Conservation (phyloP, 2,113 vertebrate species). For the Cyphomyrus discorhynchus region DNA sequence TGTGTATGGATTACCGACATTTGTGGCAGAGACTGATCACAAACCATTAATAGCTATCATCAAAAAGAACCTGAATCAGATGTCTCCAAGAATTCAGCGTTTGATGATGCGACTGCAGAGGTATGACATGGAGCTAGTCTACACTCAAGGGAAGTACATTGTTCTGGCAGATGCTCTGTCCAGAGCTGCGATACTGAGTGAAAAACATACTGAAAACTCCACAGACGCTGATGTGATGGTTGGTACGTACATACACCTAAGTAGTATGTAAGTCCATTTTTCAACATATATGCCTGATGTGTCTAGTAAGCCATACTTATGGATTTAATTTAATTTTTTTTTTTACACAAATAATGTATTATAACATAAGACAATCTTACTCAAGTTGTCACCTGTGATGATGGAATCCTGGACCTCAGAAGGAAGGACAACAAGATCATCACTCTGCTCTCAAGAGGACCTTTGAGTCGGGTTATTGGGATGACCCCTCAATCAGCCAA, state of each 20-base stretch:
- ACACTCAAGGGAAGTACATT: no score
- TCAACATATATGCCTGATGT: not conserved
- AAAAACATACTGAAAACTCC: no score
- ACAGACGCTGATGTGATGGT: no score
- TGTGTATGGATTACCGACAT: not conserved
- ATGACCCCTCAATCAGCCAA: no score
- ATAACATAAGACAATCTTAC: not conserved
- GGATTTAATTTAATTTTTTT: no score
- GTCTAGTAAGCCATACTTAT: not conserved
- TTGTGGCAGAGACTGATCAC: slow-evolving; percentile 2
- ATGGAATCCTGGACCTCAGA: not conserved
- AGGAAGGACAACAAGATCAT: not conserved
- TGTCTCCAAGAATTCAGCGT: not conserved
- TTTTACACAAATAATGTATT: not conserved
- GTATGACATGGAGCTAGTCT: no score
- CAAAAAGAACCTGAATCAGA: not conserved
- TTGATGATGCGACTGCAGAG: slow-evolving; percentile 17
- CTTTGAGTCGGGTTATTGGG: no score
- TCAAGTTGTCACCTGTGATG: not conserved
- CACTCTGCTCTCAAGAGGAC: not conserved
- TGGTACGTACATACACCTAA: not conserved
- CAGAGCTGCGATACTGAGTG: no score
- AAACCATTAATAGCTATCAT: slow-evolving; percentile 1
- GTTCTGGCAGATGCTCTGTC: no score
- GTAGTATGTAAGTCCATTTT: not conserved